Base-by-base conservation (phyloP, 2,113 vertebrate species). In the Melanerpes aurifrons region DNA sequence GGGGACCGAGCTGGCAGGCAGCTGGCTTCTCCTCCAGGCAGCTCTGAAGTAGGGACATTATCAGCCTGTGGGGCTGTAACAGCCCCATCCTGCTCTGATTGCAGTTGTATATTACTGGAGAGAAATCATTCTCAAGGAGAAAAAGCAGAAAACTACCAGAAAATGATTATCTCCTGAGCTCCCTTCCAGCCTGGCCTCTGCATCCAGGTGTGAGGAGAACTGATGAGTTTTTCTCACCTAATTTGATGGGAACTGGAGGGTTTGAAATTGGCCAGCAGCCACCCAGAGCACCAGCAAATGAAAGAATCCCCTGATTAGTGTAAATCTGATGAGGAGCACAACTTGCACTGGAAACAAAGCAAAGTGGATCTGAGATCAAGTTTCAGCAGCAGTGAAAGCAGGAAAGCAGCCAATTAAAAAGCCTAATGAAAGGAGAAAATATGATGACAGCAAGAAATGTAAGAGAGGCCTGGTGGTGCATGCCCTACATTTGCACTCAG, bases 41-140 rank as follows among this genome's bases (percentile, higher is more conserved):
- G 53, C 79, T 76, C 58, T 81, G 69, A 68, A 80, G 19, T 5
- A 37, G 69, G 40, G 76, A 59, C 68, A 53, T 91, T 86, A 94
- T 69, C 66, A 90, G 73, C 88, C 82, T 79, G 54, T 47, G 84
- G 24, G 67, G 31, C n/a, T 53, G 50, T 3, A 48, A 29, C 74
- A 48, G 40, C 17, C 4, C 71, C 68, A 87, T n/a, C 40, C 48
- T 75, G 35, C 54, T 63, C 71, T 69, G 22, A 75, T 93, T 86
- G 50, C 5, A 69, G 47, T 83, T 82, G 31, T 11, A 6, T 87
- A 47, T 67, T 87, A 59, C 66, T 74, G 64, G 59, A 75, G 13
- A 59, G 81, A 86, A 95, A 88, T 89, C 45, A 86, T 90, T 75
- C 80, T 78, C 70, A 54, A 78, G 61, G 72, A 61, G 35, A 77